These are phyloP conservation scores for Coregonus sp. DNA, from an alignment of 2,797 vertebrate species.

Conservation along the genomic window DNA sequence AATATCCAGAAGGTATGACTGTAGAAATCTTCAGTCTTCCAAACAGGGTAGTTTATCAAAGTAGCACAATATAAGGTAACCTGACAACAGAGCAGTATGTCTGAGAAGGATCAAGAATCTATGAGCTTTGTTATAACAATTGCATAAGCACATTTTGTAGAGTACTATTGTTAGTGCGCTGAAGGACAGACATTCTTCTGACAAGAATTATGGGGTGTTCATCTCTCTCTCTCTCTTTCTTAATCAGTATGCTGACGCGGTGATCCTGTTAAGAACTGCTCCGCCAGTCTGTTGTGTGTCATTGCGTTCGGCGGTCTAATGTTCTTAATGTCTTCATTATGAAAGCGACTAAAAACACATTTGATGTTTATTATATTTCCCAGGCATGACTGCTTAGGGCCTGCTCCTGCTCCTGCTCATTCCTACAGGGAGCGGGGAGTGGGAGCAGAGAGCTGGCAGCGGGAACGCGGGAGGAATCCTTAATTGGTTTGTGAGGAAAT, in stretches of 20 bases:
- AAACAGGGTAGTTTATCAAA: not conserved
- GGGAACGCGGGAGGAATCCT: constrained; percentile 11
- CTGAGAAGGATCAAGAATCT: not conserved
- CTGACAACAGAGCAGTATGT: not conserved
- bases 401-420: not conserved
- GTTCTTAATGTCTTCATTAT: constrained; percentile 24
- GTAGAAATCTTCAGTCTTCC: not conserved
- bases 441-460: not conserved
- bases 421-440: not conserved
- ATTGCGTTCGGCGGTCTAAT: not conserved
- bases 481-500: constrained; percentile 26
- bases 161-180: not conserved
- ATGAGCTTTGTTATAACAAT: not conserved
- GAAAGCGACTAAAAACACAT: not conserved
- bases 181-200: not conserved
- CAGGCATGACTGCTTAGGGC: not conserved
- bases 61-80: not conserved
- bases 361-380: constrained; percentile 5
- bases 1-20: not conserved
- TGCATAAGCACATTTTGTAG: not conserved
- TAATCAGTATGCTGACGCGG: not conserved
- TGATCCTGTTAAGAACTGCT: not conserved
- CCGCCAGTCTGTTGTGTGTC: not conserved
- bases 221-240: not conserved
- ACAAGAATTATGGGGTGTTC: not conserved